Conservation (phyloP, 2,113 vertebrate species). For the Cynopterus brachyotis region DNA sequence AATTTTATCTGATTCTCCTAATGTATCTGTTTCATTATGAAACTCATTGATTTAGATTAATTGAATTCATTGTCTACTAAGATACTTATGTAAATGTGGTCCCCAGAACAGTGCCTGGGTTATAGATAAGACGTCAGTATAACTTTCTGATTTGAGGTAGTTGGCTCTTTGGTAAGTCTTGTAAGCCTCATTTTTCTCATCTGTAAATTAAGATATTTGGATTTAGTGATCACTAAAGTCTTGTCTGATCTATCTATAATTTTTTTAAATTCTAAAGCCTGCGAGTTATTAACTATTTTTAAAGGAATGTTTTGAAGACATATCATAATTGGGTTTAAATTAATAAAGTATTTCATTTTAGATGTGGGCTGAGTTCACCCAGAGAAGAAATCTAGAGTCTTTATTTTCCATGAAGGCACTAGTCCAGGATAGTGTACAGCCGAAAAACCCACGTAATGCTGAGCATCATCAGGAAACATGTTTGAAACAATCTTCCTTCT, state of each 20-base stretch:
- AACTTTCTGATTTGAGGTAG: neutral
- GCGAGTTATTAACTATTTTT: neutral
- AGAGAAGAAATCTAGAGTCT: neutral
- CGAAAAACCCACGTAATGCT: neutral
- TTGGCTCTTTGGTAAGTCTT: neutral
- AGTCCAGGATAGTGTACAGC: neutral
- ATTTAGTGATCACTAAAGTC: neutral
- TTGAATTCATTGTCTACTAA: conserved; percentile 12
- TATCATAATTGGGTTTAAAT: neutral
- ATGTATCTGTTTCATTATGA: neutral
- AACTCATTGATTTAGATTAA: neutral
- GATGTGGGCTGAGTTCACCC: neutral
- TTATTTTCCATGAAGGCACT: neutral
- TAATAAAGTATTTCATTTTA: neutral
- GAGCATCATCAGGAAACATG: neutral
- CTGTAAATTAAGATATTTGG: neutral
- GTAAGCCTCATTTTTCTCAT: conserved; percentile 1
- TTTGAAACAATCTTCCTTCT: neutral
- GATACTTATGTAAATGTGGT: neutral
- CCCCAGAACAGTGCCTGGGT: neutral
- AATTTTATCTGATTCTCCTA: conserved; percentile 32
- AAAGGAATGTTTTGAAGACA: neutral
- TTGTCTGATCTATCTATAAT: neutral
- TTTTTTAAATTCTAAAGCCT: neutral
- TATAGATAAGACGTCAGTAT: neutral